Evolutionary conservation across 2,888 invertebrate genomes (phyloP), one percentile per base, ranked within the genome.

Genomic region (Oxycera nigricornis): DNA sequence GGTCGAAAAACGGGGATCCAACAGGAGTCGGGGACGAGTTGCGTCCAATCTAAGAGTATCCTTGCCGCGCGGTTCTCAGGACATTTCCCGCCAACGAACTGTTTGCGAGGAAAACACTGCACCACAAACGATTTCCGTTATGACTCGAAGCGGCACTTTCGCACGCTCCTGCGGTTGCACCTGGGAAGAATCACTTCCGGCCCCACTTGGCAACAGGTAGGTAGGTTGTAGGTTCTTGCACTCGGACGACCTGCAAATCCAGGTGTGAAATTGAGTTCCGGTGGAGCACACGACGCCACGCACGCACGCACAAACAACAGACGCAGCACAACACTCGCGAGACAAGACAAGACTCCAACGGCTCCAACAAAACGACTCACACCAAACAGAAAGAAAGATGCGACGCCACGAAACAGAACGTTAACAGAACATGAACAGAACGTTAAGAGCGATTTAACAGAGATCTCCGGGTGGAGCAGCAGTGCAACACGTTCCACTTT

Each of bases 121-220:
- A 59, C 59, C 22, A n/a, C 6, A 6, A 55, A 22, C 55, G 59
- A 30, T 59, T 59, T 59, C 30, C 59, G 59, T 30, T 59, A 30
- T 30, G 30, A 61, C 28, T 7, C 17, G 39, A 39, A 65, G 65
- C 65, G 41, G 65, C 41, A 65, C 65, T 65, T 65, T 65, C 41
- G 20, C 65, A 65, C 65, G 35, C 39, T 39, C 65, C 61, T 28
- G 17, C 1, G 9, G 35, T 4, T 65, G 59, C 59, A 59, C 30
- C 24, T 46, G 9, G n/a, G n/a, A 20, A 55, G 24, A 55, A 20
- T 59, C 59, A 59, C 59, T 59, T 59, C 59, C 59, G 59, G n/a
- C 24, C n/a, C 30, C 30, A 30, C 28, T n/a, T 6, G 30, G 59
- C 59, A 59, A 59, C 59, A 55, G 52, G 52, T n/a, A n/a, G n/a